Conservation (phyloP, 1,140 invertebrate genomes). For the Zaprionus tsacasi region DNA sequence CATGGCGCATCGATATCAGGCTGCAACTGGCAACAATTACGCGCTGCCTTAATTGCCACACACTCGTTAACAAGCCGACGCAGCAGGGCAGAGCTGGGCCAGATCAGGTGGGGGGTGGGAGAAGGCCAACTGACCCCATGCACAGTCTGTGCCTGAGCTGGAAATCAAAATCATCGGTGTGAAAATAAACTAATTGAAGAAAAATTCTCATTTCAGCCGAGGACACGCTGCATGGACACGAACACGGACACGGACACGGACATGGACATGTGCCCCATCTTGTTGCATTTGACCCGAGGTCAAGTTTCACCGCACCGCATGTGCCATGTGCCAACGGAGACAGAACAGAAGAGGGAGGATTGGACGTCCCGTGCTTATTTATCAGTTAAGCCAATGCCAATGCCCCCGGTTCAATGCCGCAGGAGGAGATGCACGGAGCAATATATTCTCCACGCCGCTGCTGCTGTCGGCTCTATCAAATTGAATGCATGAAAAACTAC, state of each 20-base stretch:
- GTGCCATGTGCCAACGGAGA: constrained; percentile 47
- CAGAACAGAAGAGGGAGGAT: constrained; percentile 21
- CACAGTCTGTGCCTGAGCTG: constrained; percentile 20
- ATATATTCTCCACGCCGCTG: constrained; percentile 62
- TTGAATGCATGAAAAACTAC: constrained; percentile 79
- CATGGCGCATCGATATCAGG: constrained; percentile 55
- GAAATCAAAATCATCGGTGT: constrained; percentile 81
- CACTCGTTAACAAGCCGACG: constrained; percentile 58
- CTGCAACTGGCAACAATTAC: constrained; percentile 79
- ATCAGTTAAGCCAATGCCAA: constrained; percentile 62
- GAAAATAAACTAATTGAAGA: constrained; percentile 83
- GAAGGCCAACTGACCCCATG: constrained; percentile 17
- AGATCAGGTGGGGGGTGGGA: neutral
- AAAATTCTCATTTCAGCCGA: constrained; percentile 74
- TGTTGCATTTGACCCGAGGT: constrained; percentile 76
- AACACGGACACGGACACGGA: constrained; percentile 31
- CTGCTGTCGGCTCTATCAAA: constrained; percentile 52
- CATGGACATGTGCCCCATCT: constrained; percentile 55
- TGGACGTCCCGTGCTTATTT: constrained; percentile 53
- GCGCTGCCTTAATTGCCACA: constrained; percentile 77
- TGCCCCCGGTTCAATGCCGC: constrained; percentile 9
- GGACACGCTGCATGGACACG: constrained; percentile 7
- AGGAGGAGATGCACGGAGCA: constrained; percentile 19
- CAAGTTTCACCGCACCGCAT: constrained; percentile 63
- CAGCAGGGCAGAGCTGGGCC: neutral